Evolutionary conservation across 2,113 vertebrate genomes (phyloP), one percentile per base, ranked within the genome.

Genomic region (Corythornis vintsioides): DNA sequence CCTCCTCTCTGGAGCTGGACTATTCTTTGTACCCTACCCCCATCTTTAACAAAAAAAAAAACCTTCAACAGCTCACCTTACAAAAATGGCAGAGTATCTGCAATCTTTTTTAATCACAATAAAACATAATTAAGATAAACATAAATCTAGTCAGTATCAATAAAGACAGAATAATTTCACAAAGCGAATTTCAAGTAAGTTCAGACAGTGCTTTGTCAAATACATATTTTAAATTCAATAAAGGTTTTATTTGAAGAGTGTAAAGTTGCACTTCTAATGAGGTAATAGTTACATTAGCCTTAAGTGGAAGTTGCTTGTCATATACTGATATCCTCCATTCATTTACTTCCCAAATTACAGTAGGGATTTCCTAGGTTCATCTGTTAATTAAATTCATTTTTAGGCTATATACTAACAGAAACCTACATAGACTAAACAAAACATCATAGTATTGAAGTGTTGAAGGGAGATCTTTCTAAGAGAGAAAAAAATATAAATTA

Each of bases 361-460:
- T 60, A 93, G 94, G 96, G 92, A 95, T 95, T 97, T 97, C 96
- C 95, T 96, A 96, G 95, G 15, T 89, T 96, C 95, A 93, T 92
- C 96, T 96, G 96, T 96, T 97, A 97, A 98, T 98, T 97, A 97
- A 83, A 96, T 97, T 96, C 93, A 92, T 89, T 97, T 92, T 94
- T 77, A 92, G 73, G 91, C 67, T 94, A 93, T 87, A 95, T 86
- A 94, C 91, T 95, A 96, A 96, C 93, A 96, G 92, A 97, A 95
- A 45, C 66, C 90, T 88, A 29, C 86, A 69, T 95, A 98, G 96
- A 97, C 97, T 97, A 97, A 98, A 98, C 96, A 97, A 96, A 96
- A 95, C 48, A 88, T 92, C 89, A 93, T 55, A 87, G 83, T 74
- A 93, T 47, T 91, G 72, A 96, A 95, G 85, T 69, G 69, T 26